Evolutionary conservation across 1,140 invertebrate genomes (phyloP).

Genomic region (Agraylea sexmaculata): DNA sequence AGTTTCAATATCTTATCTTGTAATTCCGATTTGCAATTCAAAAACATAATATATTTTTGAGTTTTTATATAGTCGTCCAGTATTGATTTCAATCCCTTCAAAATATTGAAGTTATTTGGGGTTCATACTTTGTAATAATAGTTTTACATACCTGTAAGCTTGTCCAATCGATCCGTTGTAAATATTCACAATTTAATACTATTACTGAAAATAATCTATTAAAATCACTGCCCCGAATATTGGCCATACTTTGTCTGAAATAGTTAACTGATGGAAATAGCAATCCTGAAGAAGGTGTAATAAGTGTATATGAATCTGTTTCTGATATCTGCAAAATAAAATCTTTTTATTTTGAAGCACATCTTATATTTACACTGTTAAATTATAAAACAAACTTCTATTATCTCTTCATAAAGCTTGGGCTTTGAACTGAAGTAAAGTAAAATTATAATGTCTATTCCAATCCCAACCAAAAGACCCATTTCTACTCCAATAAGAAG

Average conservation of each 20-base stretch:
- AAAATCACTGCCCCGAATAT: conserved; percentile 21
- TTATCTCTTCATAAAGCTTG: conserved; percentile 43
- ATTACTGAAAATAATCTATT: conserved; percentile 25
- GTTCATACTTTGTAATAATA: background rate
- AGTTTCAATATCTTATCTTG: conserved; percentile 14
- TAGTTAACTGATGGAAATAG: conserved; percentile 53
- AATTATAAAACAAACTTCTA: conserved; percentile 30
- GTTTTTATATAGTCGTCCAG: conserved; percentile 15
- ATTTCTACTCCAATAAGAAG: conserved; percentile 66
- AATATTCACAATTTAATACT: conserved; percentile 43
- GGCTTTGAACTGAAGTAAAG: conserved; percentile 70
- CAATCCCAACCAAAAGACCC: conserved; percentile 74
- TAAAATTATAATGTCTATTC: conserved; percentile 62
- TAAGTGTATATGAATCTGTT: conserved; percentile 34
- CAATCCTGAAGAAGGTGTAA: conserved; percentile 45
- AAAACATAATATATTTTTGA: conserved; percentile 17
- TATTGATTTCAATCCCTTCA: conserved; percentile 18
- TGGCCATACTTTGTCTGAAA: conserved; percentile 42
- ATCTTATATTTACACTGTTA: background rate
- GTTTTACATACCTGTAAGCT: conserved; percentile 39
- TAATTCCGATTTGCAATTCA: conserved; percentile 14
- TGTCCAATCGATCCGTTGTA: conserved; percentile 44
- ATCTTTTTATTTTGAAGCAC: background rate
- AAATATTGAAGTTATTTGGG: conserved; percentile 7
- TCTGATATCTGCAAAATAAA: conserved; percentile 28